Percentiles rank a stretch among this genome's conserved stretches.
These are phyloP conservation scores for Falco biarmicus DNA, from an alignment of 2,797 vertebrate genomes.

Conservation along the genomic window DNA sequence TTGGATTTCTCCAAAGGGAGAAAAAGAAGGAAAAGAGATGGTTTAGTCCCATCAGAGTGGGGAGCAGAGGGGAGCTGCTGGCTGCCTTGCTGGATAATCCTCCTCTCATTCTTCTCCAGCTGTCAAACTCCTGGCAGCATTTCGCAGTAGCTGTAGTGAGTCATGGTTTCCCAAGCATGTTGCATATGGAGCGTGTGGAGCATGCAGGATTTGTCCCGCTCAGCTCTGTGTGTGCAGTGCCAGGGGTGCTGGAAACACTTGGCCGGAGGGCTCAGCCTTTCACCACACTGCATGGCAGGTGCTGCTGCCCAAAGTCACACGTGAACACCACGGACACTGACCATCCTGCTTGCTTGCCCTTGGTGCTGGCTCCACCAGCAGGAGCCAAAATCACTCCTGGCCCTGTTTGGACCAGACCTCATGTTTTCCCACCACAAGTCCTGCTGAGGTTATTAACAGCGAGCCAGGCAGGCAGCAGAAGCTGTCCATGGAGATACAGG, in stretches of 20 bases:
- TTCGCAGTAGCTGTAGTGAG: background rate
- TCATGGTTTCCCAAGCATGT: fast-evolving
- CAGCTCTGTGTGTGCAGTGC: fast-evolving
- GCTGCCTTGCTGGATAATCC: background rate
- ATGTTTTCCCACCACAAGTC: background rate
- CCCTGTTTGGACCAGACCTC: background rate
- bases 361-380: background rate
- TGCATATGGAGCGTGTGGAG: fast-evolving
- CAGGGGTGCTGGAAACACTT: background rate
- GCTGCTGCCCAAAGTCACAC: background rate
- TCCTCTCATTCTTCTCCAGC: background rate
- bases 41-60: background rate
- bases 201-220: background rate
- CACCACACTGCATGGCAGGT: fast-evolving
- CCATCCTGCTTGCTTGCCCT: background rate
- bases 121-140: background rate
- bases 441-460: background rate
- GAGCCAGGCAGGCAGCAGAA: background rate
- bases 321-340: background rate
- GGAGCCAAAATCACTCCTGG: background rate
- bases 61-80: background rate
- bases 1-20: background rate
- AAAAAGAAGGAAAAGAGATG: background rate
- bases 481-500: background rate
- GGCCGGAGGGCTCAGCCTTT: background rate